Conservation (phyloP, 2,113 vertebrate species). For the Tringa solitaria region DNA sequence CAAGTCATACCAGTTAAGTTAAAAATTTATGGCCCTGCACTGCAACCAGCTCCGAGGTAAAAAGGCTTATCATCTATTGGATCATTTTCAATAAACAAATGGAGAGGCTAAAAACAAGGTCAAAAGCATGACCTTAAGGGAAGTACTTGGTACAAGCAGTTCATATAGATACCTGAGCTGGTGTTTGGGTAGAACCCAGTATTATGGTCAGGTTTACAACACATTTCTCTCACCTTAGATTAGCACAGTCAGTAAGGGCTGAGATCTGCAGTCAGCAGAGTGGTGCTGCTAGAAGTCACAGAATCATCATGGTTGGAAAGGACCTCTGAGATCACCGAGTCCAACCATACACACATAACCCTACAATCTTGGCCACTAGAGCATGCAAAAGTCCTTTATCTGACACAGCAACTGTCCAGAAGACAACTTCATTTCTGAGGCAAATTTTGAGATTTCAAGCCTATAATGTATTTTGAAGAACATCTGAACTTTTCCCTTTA, state of each 20-base stretch:
- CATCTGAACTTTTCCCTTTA: neutral
- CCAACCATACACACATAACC: too few relatives aligned
- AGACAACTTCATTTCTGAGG: neutral
- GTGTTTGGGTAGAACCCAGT: neutral
- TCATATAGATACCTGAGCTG: neutral
- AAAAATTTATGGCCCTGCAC: neutral
- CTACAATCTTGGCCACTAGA: too few relatives aligned
- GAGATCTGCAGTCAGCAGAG: neutral
- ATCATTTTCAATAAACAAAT: neutral
- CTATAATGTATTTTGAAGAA: neutral
- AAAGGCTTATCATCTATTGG: neutral
- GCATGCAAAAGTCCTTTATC: neutral
- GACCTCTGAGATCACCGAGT: too few relatives aligned
- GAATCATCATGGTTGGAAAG: too few relatives aligned
- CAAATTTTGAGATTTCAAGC: neutral
- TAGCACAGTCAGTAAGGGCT: accelerated
- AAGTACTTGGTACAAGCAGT: neutral
- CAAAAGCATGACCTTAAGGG: neutral
- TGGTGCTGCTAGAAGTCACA: too few relatives aligned
- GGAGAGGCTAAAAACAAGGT: neutral
- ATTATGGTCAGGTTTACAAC: neutral
- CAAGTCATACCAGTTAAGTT: neutral
- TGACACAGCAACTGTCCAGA: neutral
- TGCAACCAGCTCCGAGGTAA: neutral
- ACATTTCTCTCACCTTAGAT: neutral